Base-by-base conservation (phyloP, 2,888 invertebrate genomes). In the Brachypalpus laphriformis region DNA sequence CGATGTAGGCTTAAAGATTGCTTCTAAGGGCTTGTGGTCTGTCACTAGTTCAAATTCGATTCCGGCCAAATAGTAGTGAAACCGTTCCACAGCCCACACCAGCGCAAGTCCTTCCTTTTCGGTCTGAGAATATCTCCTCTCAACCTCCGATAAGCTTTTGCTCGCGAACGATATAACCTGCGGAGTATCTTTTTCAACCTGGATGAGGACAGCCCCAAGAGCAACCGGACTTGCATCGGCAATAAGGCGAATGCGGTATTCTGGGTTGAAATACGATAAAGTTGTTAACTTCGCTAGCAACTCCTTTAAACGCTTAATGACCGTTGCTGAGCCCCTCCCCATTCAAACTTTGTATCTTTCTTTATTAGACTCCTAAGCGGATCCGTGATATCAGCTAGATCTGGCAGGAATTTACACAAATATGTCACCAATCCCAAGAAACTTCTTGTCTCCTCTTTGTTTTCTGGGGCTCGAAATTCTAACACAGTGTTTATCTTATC, bases 331-430 rank as follows among this genome's bases (percentile, higher is more conserved):
- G 25, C 25, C 2, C 25, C 25, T 25, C 25, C 25, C 25, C 25
- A 25, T 25, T 25, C 59, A 75, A 88, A 88, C 40, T 77, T 66
- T 56, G 63, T 66, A 49, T 88, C 87, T 89, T 89, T 68, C 42
- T 87, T 85, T 20, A 89, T 81, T 14, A 91, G 82, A 3, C 74
- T 40, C 57, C 90, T 86, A 4, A 91, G 80, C n/a, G 90, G 87
- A 28, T 87, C 85, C 18, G 88, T 87, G 42, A 87, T 87, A 66
- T 70, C 25, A 25, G 25, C 25, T 25, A 25, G 5, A 25, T 25
- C 25, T 25, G 25, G 25, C 25, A 25, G 25, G 25, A 25, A 25
- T 25, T 25, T 25, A 25, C 25, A 2, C 25, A 25, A 25, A 25
- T 25, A 25, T 25, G 25, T 25, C 25, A 25, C 25, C 25, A 25